Evolutionary conservation across 2,888 invertebrate genomes (phyloP).

Genomic region (Dromius quadrimaculatus): DNA sequence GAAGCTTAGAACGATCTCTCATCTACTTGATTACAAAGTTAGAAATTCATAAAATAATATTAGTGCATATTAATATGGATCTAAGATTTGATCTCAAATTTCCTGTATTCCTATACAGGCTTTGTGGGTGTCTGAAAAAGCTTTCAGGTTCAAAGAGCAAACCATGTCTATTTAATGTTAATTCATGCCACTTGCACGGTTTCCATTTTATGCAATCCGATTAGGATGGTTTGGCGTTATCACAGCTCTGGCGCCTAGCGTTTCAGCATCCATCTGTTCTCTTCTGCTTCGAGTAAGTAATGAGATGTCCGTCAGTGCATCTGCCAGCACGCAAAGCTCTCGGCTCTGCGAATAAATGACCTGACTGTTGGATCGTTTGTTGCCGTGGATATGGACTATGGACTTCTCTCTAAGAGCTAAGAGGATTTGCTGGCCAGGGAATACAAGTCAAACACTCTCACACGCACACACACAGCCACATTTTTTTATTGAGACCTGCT

Average conservation of each 20-base stretch:
- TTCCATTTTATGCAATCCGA: conserved; percentile 41
- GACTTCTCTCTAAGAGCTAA: conserved; percentile 43
- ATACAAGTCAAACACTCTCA: conserved; percentile 47
- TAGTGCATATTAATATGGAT: too few species aligned
- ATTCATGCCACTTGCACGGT: conserved; percentile 31
- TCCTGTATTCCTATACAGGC: too few species aligned
- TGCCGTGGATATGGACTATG: conserved; percentile 21
- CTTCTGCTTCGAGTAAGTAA: conserved; percentile 42
- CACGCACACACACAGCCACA: conserved; percentile 4
- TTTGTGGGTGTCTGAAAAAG: too few species aligned
- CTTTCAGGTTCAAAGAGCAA: conserved; percentile 2
- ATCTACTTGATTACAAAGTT: too few species aligned
- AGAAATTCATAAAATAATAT: too few species aligned
- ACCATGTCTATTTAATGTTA: conserved; percentile 22
- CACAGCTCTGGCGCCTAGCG: not conserved
- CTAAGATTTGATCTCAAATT: too few species aligned
- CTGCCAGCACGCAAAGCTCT: conserved; percentile 48
- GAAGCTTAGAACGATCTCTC: too few species aligned
- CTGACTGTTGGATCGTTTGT: conserved; percentile 48
- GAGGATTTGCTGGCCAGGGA: conserved; percentile 43
- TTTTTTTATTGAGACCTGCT: conserved; percentile 43
- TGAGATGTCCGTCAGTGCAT: conserved; percentile 51
- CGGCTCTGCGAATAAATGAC: conserved; percentile 44
- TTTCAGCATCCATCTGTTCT: not conserved
- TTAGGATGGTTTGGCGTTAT: conserved; percentile 19